These are phyloP conservation scores for Rhabdomys pumilio DNA, from an alignment of 2,797 vertebrate species.

Conservation along the genomic window DNA sequence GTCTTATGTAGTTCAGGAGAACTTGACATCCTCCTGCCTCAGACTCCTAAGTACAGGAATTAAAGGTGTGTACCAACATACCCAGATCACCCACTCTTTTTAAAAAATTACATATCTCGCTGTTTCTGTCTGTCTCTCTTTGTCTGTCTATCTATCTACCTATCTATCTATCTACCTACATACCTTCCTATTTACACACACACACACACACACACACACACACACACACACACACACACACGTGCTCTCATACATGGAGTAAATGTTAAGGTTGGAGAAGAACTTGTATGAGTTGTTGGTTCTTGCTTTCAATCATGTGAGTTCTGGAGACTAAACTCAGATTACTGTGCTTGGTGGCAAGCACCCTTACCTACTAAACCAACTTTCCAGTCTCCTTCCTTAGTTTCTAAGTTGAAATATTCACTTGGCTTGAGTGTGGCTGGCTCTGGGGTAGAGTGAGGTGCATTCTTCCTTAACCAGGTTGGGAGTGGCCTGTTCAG, in stretches of 20 bases:
- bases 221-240: too few relatives aligned
- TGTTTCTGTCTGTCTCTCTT: background rate
- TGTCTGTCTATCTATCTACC: background rate
- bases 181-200: fast-evolving
- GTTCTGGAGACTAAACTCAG: too few relatives aligned
- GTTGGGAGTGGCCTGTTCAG: too few relatives aligned
- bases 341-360: too few relatives aligned
- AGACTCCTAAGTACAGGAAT: background rate
- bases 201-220: too few relatives aligned
- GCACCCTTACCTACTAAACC: too few relatives aligned
- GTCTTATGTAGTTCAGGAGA: background rate
- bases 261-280: background rate
- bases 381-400: too few relatives aligned
- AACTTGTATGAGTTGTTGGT: background rate
- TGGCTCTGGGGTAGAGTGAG: too few relatives aligned
- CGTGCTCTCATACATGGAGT: background rate
- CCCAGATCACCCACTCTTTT: background rate
- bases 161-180: background rate
- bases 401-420: too few relatives aligned
- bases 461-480: too few relatives aligned
- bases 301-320: background rate
- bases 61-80: background rate
- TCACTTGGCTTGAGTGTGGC: too few relatives aligned
- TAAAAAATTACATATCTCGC: background rate
- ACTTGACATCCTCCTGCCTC: background rate